Percentiles rank a stretch among this genome's conserved stretches.
Evolutionary conservation across 1,140 invertebrate species (phyloP).

Genomic region (Microplitis demolitor): DNA sequence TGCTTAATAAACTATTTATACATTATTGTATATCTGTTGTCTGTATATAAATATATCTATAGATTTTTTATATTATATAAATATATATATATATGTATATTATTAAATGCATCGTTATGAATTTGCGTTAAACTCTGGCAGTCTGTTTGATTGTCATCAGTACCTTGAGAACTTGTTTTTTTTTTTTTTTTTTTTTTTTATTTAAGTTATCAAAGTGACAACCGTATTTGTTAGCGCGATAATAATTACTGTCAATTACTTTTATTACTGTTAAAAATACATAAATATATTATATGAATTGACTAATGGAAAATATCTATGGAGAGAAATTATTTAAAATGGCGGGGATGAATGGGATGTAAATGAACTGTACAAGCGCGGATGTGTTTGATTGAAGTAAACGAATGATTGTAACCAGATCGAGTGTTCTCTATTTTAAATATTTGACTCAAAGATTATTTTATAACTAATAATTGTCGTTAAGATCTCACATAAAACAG

Average conservation of each 20-base stretch:
- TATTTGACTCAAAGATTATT: not conserved
- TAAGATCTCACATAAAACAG: not conserved
- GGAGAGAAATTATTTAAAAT: too few relatives aligned
- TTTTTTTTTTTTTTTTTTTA: too few relatives aligned
- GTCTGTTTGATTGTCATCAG: constrained; percentile 36
- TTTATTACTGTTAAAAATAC: too few relatives aligned
- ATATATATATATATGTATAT: constrained; percentile 37
- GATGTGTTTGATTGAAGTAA: too few relatives aligned
- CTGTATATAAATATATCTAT: constrained; percentile 8
- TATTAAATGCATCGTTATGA: constrained; percentile 53
- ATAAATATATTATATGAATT: too few relatives aligned
- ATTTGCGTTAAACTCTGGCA: constrained; percentile 49
- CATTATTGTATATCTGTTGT: not conserved
- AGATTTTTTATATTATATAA: not conserved
- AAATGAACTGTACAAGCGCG: too few relatives aligned
- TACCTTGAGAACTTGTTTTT: not conserved
- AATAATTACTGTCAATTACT: not conserved
- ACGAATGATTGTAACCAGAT: too few relatives aligned
- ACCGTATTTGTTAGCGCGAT: not conserved
- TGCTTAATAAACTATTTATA: not conserved
- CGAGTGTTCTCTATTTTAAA: not conserved
- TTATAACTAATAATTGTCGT: not conserved
- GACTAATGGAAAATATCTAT: too few relatives aligned
- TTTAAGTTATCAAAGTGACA: not conserved
- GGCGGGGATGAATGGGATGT: too few relatives aligned